These are phyloP conservation scores for Dryadula phaetusa DNA, from an alignment of 2,888 invertebrate genomes.

Conservation along the genomic window DNA sequence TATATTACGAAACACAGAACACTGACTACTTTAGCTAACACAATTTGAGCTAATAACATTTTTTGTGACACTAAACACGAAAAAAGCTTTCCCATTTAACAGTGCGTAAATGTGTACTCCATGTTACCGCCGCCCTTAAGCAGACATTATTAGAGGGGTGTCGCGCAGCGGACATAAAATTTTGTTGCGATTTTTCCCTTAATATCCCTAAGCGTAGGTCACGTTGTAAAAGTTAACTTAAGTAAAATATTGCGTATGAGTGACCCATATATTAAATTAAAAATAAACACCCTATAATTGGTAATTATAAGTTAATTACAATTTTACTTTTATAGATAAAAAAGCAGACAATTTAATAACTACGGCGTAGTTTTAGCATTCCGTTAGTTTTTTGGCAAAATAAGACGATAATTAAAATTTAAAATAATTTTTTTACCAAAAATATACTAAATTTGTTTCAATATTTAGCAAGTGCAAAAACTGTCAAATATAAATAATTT, in stretches of 20 bases:
- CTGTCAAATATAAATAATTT: too few relatives aligned
- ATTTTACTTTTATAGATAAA: too few relatives aligned
- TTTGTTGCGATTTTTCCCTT: slow-evolving; percentile 81
- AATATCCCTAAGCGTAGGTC: slow-evolving; percentile 73
- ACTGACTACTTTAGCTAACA: slow-evolving; percentile 57
- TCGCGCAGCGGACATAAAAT: slow-evolving; percentile 76
- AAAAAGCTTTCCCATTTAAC: slow-evolving; percentile 83
- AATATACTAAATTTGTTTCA: too few relatives aligned
- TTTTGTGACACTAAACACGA: slow-evolving; percentile 84
- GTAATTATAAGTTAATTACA: too few relatives aligned
- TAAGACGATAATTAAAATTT: too few relatives aligned
- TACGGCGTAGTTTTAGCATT: too few relatives aligned
- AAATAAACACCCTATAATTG: too few relatives aligned
- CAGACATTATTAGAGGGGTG: slow-evolving; percentile 83
- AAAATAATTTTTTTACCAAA: too few relatives aligned
- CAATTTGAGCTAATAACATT: slow-evolving; percentile 83
- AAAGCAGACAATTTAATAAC: too few relatives aligned
- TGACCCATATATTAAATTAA: slow-evolving; percentile 10
- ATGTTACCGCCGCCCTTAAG: slow-evolving; percentile 81
- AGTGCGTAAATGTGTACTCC: slow-evolving; percentile 84
- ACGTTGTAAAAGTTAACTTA: slow-evolving; percentile 69
- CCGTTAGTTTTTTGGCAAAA: too few relatives aligned
- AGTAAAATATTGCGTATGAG: slow-evolving; percentile 49
- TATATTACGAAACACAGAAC: slow-evolving; percentile 25
- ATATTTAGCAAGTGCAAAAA: too few relatives aligned